Evolutionary conservation across 1,140 invertebrate genomes (phyloP), one percentile per base, ranked within the genome.

Genomic region (Papilio polytes): DNA sequence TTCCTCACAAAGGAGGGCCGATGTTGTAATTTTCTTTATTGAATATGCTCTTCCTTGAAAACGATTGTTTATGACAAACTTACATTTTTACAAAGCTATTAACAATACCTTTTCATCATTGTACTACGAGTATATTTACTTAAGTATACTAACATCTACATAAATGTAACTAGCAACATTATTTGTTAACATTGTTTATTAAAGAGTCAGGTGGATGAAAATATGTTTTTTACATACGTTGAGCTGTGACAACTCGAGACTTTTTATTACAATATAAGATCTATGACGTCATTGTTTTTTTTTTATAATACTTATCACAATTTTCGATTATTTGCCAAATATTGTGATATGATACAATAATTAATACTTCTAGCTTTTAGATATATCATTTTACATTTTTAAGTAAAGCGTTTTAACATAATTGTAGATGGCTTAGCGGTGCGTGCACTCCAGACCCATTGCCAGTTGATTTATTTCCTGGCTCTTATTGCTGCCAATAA

Each of bases 401-500:
- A 53, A 59, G 18, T 51, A 78, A 59, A 78, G 31, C n/a, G 18
- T 36, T 36, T n/a, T 59, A 56, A 59, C 26, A 31, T 51, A 70
- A 31, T 9, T 12, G 10, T 44, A 26, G n/a, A 46, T 51, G 31
- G 18, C 74, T 46, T 46, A 76, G 46, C 74, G 74, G 74, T 76
- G 74, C 74, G 74, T 76, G 44, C 53, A 74, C 72, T 13, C 44
- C 72, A 12, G 46, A 18, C 72, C 72, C 44, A 74, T 74, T 74
- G 74, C 70, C 80, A 80, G 72, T 79, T 85, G 84, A 85, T 85
- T 85, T 85, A 85, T 84, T 81, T 82, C 73, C 78, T 72, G 81
- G 74, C 82, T 80, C 84, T 85, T 82, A 85, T 85, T 85, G 84
- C 82, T 80, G 79, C 81, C 84, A 83, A 85, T 85, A 85, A 82